Evolutionary conservation across 2,888 invertebrate species (phyloP).

Genomic region (Drosophila birchii): DNA sequence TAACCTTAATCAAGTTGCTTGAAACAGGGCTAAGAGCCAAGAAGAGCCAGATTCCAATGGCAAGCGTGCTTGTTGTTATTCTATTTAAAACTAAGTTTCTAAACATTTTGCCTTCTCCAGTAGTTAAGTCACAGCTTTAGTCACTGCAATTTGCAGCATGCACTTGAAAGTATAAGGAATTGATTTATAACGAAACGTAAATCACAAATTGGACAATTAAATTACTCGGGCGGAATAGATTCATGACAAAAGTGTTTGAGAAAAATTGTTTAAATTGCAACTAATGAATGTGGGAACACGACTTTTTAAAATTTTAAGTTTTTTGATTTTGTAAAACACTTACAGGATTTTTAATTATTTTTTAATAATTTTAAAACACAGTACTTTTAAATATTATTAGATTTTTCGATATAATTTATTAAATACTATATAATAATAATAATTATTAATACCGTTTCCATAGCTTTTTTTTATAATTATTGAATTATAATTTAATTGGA

Average conservation of each 20-base stretch:
- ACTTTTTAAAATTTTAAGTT: neutral
- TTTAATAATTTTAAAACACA: neutral
- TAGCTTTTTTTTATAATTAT: neutral
- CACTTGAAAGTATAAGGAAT: neutral
- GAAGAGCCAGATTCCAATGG: conserved; percentile 11
- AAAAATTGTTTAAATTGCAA: neutral
- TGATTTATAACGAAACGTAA: conserved; percentile 1
- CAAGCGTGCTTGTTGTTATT: neutral
- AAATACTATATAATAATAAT: too few relatives aligned
- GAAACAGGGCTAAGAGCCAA: neutral
- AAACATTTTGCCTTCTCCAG: neutral
- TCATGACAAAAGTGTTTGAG: neutral
- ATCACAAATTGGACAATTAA: conserved; percentile 28
- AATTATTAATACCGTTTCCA: neutral
- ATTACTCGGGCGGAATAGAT: neutral
- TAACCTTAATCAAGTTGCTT: conserved; percentile 1
- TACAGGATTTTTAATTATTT: too few relatives aligned
- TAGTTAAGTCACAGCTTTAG: neutral
- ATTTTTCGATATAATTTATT: neutral
- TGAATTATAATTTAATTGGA: too few relatives aligned
- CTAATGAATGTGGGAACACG: neutral
- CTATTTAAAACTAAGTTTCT: neutral
- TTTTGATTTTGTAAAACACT: neutral
- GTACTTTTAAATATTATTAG: neutral
- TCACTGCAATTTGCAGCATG: conserved; percentile 19